Conservation (phyloP, 1,140 invertebrate genomes). For the Pseudomyrmex pallidus region DNA sequence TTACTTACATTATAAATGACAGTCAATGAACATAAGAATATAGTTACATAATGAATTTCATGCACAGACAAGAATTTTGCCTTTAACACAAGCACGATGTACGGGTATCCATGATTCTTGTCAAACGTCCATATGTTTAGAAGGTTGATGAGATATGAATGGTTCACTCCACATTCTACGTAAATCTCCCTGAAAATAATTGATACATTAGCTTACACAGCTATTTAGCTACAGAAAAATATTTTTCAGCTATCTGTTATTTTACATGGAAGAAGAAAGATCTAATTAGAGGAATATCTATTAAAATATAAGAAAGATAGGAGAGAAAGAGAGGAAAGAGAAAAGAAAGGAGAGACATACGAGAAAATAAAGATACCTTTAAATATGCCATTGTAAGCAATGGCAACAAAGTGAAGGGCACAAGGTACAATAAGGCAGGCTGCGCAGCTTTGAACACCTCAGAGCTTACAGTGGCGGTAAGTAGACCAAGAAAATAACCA, state of each 20-base stretch:
- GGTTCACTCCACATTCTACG: constrained; percentile 99
- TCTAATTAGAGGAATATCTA: no score
- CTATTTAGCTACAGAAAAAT: no score
- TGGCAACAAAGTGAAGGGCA: constrained; percentile 98
- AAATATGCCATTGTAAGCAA: constrained; percentile 98
- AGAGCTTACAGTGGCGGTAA: constrained; percentile 98
- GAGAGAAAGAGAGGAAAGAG: not conserved
- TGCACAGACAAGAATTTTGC: constrained; percentile 59
- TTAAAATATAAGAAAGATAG: not conserved
- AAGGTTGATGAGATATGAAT: constrained; percentile 92
- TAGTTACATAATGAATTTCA: constrained; percentile 68
- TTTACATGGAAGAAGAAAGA: no score
- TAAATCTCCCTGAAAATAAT: constrained; percentile 92
- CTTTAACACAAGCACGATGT: constrained; percentile 69
- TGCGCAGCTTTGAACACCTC: constrained; percentile 99
- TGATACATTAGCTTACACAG: not conserved
- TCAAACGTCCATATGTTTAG: constrained; percentile 92
- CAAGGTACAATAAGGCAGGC: constrained; percentile 97
- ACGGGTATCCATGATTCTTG: constrained; percentile 77
- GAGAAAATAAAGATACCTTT: constrained; percentile 88
- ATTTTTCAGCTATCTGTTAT: no score
- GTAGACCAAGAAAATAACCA: constrained; percentile 97
- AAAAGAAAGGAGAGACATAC: no score
- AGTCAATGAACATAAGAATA: constrained; percentile 70
- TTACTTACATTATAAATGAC: constrained; percentile 78